Percentiles rank a stretch among this genome's conserved stretches.
Evolutionary conservation across 2,888 invertebrate species (phyloP).

Genomic region (Thereva unica): DNA sequence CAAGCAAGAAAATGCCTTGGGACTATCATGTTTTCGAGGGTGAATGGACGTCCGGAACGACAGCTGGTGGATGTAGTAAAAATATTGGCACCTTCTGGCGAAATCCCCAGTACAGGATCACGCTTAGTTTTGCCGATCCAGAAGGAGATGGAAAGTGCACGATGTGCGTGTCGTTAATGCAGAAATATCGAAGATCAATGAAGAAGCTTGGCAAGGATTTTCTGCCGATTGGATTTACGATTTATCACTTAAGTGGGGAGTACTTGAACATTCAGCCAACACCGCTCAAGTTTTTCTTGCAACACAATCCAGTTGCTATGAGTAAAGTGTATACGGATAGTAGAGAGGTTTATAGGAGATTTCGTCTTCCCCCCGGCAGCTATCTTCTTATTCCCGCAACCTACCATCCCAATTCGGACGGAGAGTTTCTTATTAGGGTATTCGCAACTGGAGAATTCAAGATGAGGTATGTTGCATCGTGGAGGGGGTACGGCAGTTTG

Average conservation of each 20-base stretch:
- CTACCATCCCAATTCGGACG: too few relatives aligned
- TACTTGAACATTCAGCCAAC: too few relatives aligned
- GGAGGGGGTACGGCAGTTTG: too few relatives aligned
- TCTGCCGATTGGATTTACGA: slow-evolving; percentile 93
- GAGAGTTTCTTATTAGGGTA: too few relatives aligned
- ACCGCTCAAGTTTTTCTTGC: too few relatives aligned
- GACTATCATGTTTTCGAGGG: slow-evolving; percentile 92
- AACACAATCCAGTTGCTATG: too few relatives aligned
- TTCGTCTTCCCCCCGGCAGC: too few relatives aligned
- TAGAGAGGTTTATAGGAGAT: too few relatives aligned
- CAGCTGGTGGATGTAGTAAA: slow-evolving; percentile 97
- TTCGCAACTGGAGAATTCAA: too few relatives aligned
- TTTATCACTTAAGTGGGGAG: slow-evolving; percentile 65
- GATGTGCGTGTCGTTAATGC: slow-evolving; percentile 92
- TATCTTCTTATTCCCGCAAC: too few relatives aligned
- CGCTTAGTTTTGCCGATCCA: slow-evolving; percentile 82
- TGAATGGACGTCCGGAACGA: slow-evolving; percentile 85
- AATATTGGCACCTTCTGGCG: slow-evolving; percentile 85
- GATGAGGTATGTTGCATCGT: too few relatives aligned
- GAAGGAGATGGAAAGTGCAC: slow-evolving; percentile 89
- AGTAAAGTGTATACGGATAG: too few relatives aligned
- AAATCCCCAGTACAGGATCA: slow-evolving; percentile 91
- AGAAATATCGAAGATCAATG: slow-evolving; percentile 91
- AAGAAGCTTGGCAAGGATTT: slow-evolving; percentile 88
- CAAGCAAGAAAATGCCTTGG: slow-evolving; percentile 82